Percentiles rank a stretch among this genome's conserved stretches.
phyloP scores from a whole-genome alignment of 2,888 invertebrate species.

The Plagiodera versicolora region DNA sequence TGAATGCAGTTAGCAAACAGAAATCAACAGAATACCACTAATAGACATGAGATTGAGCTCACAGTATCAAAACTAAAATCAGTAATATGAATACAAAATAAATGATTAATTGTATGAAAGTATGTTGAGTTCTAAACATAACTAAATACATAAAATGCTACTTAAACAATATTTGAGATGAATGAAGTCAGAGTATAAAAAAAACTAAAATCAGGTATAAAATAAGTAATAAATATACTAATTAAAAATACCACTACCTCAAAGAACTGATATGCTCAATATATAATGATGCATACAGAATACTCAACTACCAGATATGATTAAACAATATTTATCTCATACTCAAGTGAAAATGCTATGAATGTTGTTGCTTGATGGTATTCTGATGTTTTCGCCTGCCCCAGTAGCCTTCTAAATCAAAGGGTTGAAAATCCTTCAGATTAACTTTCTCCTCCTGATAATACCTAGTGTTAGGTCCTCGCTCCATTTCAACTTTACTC shows the following conservation, averaged over 20 bases:
- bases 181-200: no score
- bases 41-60: no score
- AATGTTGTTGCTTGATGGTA: constrained; percentile 60
- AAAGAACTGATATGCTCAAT: not conserved
- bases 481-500: constrained; percentile 56
- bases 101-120: no score
- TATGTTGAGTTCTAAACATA: no score
- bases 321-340: constrained; percentile 19
- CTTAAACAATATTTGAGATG: no score
- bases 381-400: constrained; percentile 70
- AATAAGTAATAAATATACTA: constrained; percentile 10
- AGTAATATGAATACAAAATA: no score
- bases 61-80: no score
- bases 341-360: constrained; percentile 43
- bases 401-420: constrained; percentile 78
- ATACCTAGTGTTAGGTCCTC: constrained; percentile 59
- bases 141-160: no score
- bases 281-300: not conserved
- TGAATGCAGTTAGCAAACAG: no score
- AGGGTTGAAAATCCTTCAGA: constrained; percentile 73
- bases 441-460: constrained; percentile 64
- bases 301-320: constrained; percentile 6
- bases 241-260: not conserved
- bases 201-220: not conserved
- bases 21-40: no score